A percentile compares a stretch with the other conserved stretches of the same genome.
These are phyloP conservation scores for Chascanopsetta lugubris DNA, from an alignment of 2,113 vertebrate species.

Conservation along the genomic window DNA sequence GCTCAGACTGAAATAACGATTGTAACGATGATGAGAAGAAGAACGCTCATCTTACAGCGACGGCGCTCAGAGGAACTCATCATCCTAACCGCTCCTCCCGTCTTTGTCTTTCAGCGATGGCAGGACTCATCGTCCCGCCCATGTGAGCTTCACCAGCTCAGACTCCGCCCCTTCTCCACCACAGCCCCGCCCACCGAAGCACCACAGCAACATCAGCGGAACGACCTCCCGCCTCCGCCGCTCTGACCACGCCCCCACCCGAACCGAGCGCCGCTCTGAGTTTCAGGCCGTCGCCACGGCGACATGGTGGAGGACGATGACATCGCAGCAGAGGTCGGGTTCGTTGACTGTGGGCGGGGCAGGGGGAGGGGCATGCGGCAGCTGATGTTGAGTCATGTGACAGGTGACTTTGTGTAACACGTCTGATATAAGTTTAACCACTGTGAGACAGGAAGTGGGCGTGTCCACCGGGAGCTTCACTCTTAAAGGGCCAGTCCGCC, in stretches of 20 bases:
- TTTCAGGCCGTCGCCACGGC: not conserved
- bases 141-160: constrained; percentile 76
- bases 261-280: too few relatives aligned
- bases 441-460: constrained; percentile 56
- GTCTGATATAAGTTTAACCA: constrained; percentile 53
- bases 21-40: too few relatives aligned
- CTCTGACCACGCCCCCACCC: constrained; percentile 2
- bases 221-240: constrained; percentile 33
- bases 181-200: constrained; percentile 14
- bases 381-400: constrained; percentile 15
- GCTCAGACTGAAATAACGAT: too few relatives aligned
- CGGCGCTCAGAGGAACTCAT: constrained; percentile 87
- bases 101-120: constrained; percentile 81
- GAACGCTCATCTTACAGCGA: constrained; percentile 73
- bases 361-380: not conserved
- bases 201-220: constrained; percentile 36
- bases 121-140: constrained; percentile 85
- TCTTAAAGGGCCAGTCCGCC: not conserved
- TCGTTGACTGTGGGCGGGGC: not conserved
- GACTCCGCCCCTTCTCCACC: constrained; percentile 1
- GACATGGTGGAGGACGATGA: too few relatives aligned
- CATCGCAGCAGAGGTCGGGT: not conserved
- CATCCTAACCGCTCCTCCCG: constrained; percentile 61
- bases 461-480: constrained; percentile 19
- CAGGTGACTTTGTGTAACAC: constrained; percentile 28